Percentiles rank a stretch among this genome's conserved stretches.
These are phyloP conservation scores for Cyprinodon diabolis DNA, from an alignment of 2,797 vertebrate genomes.

Conservation along the genomic window DNA sequence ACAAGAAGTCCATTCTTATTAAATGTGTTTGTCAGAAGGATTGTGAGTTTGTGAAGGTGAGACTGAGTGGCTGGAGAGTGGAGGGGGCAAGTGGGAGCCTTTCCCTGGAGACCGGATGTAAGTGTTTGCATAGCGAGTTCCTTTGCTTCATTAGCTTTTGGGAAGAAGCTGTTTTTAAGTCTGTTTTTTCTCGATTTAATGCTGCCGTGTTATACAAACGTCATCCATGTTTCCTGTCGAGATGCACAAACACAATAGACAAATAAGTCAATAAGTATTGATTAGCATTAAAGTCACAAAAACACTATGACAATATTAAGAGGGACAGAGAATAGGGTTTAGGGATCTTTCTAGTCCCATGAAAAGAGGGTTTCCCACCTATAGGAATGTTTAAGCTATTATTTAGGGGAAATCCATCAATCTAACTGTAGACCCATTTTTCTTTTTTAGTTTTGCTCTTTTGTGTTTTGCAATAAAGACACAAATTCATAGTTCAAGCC, in stretches of 20 bases:
- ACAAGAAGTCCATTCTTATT: too few species aligned
- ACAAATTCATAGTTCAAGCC: not conserved
- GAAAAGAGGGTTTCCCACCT: constrained; percentile 45
- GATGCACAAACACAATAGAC: constrained; percentile 68
- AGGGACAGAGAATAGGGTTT: constrained; percentile 60
- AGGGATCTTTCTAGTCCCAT: constrained; percentile 44
- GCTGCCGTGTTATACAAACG: too few species aligned
- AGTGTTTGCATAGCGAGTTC: too few species aligned
- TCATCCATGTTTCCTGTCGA: constrained; percentile 72
- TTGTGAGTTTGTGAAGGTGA: too few species aligned
- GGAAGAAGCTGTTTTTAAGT: too few species aligned
- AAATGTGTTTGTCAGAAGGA: too few species aligned
- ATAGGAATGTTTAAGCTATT: constrained; percentile 20
- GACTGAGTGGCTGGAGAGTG: too few species aligned
- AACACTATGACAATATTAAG: constrained; percentile 75
- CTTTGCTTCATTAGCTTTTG: too few species aligned
- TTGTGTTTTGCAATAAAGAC: too few species aligned
- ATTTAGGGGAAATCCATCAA: not conserved
- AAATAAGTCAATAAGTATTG: constrained; percentile 62
- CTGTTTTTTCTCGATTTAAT: too few species aligned
- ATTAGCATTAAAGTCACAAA: constrained; percentile 66
- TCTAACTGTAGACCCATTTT: not conserved
- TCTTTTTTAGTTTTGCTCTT: not conserved
- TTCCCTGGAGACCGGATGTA: too few species aligned
- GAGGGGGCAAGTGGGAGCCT: too few species aligned